Evolutionary conservation across 1,140 invertebrate genomes (phyloP), one percentile per base, ranked within the genome.

Genomic region (Solenopsis invicta): DNA sequence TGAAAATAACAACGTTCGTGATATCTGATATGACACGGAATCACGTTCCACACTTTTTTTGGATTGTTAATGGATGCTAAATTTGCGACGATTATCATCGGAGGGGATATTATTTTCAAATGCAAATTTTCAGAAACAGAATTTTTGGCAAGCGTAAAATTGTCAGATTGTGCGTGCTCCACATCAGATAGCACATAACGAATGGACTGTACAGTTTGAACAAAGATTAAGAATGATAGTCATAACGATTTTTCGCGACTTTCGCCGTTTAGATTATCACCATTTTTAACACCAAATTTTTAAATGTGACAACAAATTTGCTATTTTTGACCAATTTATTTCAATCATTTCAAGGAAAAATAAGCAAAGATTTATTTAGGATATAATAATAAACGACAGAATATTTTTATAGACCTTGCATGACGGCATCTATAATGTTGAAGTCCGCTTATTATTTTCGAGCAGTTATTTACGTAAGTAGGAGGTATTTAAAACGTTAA

Each of bases 151-250:
- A 24, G n/a, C 41, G n/a, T 12, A 16, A 87, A 82, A 88, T 81
- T 82, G 61, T 72, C 54, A 18, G 41, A 59, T 21, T 54, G 72
- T 67, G 50, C 29, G 41, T 62, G 29, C 4, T 37, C 8, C 45
- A 56, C 29, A 67, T 64, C 45, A 64, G 21, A 75, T 71, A 52
- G 45, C 59, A 74, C 52, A 24, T 87, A 48, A 69, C 12, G 2
- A 69, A 5, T 48, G 4, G 54, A 13, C 54, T 61, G 45, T 69
- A 75, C 74, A 21, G n/a, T 54, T 61, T 50, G 59, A 82, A 82
- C 34, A 87, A 76, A 82, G 61, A 41, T 59, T 87, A 82, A 88
- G 84, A 69, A 87, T 71, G 61, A 87, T 82, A 21, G 34, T 12
- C 64, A 52, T 67, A 81, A 88, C 69, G 52, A 87, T 82, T 87